These are phyloP conservation scores for Neodontobutis hainanensis DNA, from an alignment of 2,113 vertebrate species.

Conservation along the genomic window DNA sequence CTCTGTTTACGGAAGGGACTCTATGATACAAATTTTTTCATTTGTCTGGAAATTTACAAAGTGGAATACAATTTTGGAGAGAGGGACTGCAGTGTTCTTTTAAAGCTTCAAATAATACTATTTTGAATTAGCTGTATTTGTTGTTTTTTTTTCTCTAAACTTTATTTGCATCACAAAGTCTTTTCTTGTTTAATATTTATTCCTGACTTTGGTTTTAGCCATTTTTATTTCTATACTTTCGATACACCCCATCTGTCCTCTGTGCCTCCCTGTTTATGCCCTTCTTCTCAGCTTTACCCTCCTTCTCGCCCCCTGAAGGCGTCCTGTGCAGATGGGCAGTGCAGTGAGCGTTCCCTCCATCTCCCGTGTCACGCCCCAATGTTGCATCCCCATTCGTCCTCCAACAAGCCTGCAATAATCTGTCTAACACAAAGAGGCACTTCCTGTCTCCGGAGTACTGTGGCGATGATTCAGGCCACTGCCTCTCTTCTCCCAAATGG, in stretches of 20 bases:
- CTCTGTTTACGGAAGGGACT: too few species aligned
- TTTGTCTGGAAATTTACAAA: too few species aligned
- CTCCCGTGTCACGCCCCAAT: conserved; percentile 11
- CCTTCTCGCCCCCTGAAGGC: conserved; percentile 25
- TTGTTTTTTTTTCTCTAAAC: too few species aligned
- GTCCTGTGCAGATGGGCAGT: conserved; percentile 6
- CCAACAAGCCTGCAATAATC: conserved; percentile 50
- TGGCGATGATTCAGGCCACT: conserved; percentile 43
- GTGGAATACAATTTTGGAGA: too few species aligned
- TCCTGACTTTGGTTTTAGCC: background rate
- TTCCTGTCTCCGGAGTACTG: conserved; percentile 34
- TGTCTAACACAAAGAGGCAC: conserved; percentile 51
- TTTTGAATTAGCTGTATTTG: too few species aligned
- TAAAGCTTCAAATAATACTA: too few species aligned
- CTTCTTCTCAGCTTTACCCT: conserved; percentile 6
- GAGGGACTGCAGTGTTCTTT: too few species aligned
- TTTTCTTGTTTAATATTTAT: background rate
- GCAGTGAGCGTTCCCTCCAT: conserved; percentile 16
- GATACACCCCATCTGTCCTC: background rate
- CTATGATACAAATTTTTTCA: too few species aligned
- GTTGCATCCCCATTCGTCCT: conserved; percentile 41
- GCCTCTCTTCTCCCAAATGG: conserved; percentile 22
- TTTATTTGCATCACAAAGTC: too few species aligned
- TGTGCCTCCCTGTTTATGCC: background rate
- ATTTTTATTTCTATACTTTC: background rate